Evolutionary conservation across 2,888 invertebrate species (phyloP).

Genomic region (Sialis fuliginosa): DNA sequence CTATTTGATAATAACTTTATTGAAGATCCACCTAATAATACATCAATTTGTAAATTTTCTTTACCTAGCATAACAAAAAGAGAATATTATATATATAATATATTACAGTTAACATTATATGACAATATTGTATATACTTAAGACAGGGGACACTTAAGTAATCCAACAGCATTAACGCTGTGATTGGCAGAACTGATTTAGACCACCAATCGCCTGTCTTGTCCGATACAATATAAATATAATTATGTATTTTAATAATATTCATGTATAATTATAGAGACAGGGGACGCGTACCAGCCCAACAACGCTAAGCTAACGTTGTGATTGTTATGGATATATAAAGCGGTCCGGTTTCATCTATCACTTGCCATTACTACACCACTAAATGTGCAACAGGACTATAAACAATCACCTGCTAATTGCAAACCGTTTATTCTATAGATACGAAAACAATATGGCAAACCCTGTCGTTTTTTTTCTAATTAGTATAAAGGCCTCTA

Average conservation of each 20-base stretch:
- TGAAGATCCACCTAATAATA: too few relatives aligned
- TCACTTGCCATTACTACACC: neutral
- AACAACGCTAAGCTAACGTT: constrained; percentile 2
- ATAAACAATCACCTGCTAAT: constrained; percentile 3
- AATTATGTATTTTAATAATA: constrained; percentile 1
- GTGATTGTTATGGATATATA: constrained; percentile 1
- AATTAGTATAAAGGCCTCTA: too few relatives aligned
- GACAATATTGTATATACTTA: neutral
- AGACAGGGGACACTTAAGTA: constrained; percentile 8
- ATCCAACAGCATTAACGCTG: constrained; percentile 15
- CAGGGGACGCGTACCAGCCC: constrained; percentile 5
- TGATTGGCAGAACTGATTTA: constrained; percentile 11
- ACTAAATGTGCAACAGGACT: neutral
- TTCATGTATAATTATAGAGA: neutral
- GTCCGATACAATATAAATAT: constrained; percentile 1
- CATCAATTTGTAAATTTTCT: too few relatives aligned
- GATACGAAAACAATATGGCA: neutral
- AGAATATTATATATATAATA: too few relatives aligned
- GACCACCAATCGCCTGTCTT: constrained; percentile 22
- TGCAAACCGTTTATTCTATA: neutral
- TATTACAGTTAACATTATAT: neutral
- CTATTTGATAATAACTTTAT: too few relatives aligned
- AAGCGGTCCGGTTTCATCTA: neutral
- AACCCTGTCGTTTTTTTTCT: too few relatives aligned
- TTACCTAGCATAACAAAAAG: too few relatives aligned